A percentile compares a stretch with the other conserved stretches of the same genome.
Conservation (phyloP, 2,113 vertebrate genomes). For the Vidua chalybeata region DNA sequence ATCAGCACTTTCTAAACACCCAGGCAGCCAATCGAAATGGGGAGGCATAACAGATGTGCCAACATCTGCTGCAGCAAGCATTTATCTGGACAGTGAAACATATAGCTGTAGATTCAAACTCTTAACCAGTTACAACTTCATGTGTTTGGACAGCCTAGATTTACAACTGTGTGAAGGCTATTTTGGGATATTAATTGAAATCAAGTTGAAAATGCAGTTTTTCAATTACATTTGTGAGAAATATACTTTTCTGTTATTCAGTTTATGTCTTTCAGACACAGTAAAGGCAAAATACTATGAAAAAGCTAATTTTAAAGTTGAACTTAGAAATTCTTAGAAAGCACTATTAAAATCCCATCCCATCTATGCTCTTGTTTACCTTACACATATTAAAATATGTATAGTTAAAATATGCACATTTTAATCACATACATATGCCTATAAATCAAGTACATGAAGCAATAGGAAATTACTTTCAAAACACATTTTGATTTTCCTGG, state of each 20-base stretch:
- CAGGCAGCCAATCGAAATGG: constrained; percentile 18
- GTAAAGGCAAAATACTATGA: background rate
- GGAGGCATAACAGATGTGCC: constrained; percentile 54
- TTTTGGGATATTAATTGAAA: constrained; percentile 44
- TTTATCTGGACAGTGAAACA: constrained; percentile 36
- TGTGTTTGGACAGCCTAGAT: background rate
- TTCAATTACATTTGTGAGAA: constrained; percentile 9
- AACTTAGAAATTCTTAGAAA: background rate
- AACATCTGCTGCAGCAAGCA: constrained; percentile 46
- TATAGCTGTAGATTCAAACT: background rate
- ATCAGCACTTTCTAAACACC: constrained; percentile 49
- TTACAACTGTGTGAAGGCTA: background rate
- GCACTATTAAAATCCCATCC: background rate
- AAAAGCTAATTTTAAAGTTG: background rate
- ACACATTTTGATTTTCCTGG: constrained; percentile 22
- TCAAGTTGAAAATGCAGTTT: background rate
- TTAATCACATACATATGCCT: background rate
- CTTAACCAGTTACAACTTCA: background rate
- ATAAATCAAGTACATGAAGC: constrained; percentile 28
- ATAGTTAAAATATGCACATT: background rate
- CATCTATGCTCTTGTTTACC: background rate
- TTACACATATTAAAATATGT: background rate
- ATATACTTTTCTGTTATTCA: background rate
- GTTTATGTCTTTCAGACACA: background rate
- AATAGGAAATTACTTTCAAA: constrained; percentile 12